Base-by-base conservation (phyloP, 2,797 vertebrate genomes). In the Melanotaenia boesemani region DNA sequence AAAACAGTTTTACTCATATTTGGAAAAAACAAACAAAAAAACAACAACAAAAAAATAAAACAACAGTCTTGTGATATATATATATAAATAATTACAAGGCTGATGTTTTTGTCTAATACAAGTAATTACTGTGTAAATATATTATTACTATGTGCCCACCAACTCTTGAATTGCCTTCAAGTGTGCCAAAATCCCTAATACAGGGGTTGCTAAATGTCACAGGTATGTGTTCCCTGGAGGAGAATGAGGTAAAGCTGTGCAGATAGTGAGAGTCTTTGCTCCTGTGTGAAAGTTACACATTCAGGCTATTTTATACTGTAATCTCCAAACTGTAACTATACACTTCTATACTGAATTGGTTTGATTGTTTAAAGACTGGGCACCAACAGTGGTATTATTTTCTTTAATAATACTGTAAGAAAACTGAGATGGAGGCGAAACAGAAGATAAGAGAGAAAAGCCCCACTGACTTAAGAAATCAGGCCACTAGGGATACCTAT, bases 401-500 rank as follows among this genome's bases (percentile, higher is more conserved):
- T 67, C 7, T 41, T 26, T 54, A 68, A 64, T 34, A n/a, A 62
- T 22, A 46, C 54, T 50, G 57, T n/a, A 63, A 74, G 83, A 86
- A 90, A 89, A 63, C 70, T 72, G 81, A 89, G 86, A 86, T 52
- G 72, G 48, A 37, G 44, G 44, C 11, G 13, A 76, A 74, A 76
- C 60, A 63, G 16, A 67, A 44, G 57, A 70, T 0, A 32, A 68
- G 77, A 69, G 52, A 67, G 24, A 71, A 52, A 84, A 76, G 8
- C 46, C 79, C 65, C 72, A 63, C 69, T 83, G 81, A 88, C 55
- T 73, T 13, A 3, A 70, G 68, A 82, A 90, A 87, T 63, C 67
- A 73, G 83, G 83, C 59, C 86, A 77, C 39, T 6, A 62, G 63
- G 67, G 77, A 83, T 74, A 83, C 63, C 26, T 76, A 67, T 69